Evolutionary conservation across 2,113 vertebrate species (phyloP), one percentile per base, ranked within the genome.

Genomic region (Isichthys henryi): DNA sequence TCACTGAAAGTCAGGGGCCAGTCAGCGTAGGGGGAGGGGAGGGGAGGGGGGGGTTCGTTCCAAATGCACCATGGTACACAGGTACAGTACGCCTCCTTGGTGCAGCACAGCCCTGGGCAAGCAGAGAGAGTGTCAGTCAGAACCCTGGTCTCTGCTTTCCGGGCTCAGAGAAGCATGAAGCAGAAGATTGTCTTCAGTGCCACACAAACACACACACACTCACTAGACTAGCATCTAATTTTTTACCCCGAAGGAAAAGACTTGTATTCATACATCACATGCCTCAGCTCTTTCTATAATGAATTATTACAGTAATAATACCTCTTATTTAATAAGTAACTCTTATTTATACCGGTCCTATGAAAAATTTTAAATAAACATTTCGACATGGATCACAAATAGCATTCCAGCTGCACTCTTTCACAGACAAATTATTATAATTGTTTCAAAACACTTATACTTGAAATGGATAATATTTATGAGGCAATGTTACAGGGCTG

Each of bases 1-100:
- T 23, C 6, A 8, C 53, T 23, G 53, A 92, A 93, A 95, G 93
- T 93, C 92, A 93, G 89, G 48, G 86, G 13, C 88, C 80, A 58
- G 89, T 94, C 88, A 35, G 92, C 93, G 91, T 93, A 13, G 10
- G 0, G 5, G 46, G 5, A 6, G 46, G 46, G 46, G 46, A 5
- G 46, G 46, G 10, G 49, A 89, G 87, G 90, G 86, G 93, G 91
- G 86, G 88, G 9, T 39, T 70, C 10, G 10, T 91, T 93, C 48
- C 27, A 89, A 88, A 83, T 90, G 70, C 88, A 89, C 83, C 80
- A 88, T 35, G 56, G 11, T 11, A 85, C 82, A 89, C 83, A 92
- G 89, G 58, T 9, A 62, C 66, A 88, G 58, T 9, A 62, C 66
- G 90, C 93, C 90, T 91, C 90, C 91, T 91, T 77, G 86, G 89